phyloP scores from a whole-genome alignment of 1,140 invertebrate species.

The Saxidomus purpurata region DNA sequence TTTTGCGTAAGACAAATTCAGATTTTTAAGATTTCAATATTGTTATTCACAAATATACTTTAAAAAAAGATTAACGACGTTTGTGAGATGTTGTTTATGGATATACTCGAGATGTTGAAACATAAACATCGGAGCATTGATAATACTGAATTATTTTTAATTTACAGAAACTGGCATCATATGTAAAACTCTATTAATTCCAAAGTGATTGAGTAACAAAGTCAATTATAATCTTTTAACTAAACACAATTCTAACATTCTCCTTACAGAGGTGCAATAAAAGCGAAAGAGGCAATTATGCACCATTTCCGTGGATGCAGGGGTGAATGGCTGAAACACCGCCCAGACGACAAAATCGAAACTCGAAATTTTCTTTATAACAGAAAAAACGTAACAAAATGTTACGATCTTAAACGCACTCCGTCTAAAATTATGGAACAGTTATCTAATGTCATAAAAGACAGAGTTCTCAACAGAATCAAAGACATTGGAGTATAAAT shows the following conservation, averaged over 20 bases:
- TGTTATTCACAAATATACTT: background rate
- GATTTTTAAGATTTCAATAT: background rate
- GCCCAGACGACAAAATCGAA: background rate
- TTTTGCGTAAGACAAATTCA: background rate
- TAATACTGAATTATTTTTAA: no score
- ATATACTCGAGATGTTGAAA: no score
- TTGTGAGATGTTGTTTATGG: no score
- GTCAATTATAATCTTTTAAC: no score
- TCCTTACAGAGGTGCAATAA: background rate
- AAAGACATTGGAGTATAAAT: background rate
- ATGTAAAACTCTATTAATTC: no score
- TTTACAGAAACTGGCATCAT: no score
- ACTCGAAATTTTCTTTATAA: background rate
- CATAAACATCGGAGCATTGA: no score
- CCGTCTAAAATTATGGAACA: background rate
- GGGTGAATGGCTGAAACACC: background rate
- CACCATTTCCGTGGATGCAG: background rate
- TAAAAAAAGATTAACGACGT: background rate
- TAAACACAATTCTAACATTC: no score
- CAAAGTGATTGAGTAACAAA: no score
- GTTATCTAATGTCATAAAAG: background rate
- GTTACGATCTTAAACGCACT: background rate
- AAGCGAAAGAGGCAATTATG: background rate
- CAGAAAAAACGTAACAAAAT: background rate
- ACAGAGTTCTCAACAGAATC: background rate